Evolutionary conservation across 1,140 invertebrate species (phyloP).

Genomic region (Adoxophyes honmai): DNA sequence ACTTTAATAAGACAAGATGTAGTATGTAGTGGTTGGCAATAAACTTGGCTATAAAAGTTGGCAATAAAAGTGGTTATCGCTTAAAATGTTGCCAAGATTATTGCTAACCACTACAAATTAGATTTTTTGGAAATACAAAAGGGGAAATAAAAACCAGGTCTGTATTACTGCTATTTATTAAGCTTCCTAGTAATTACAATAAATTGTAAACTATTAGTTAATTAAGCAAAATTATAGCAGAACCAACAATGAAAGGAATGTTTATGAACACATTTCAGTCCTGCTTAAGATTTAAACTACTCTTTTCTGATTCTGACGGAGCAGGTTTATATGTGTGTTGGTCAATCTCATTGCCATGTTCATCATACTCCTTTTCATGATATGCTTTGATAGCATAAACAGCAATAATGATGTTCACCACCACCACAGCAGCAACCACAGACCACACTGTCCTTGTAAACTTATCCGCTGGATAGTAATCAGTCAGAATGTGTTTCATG

Average conservation of each 20-base stretch:
- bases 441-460: slow-evolving; percentile 84
- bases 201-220: not conserved
- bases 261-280: slow-evolving; percentile 41
- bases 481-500: slow-evolving; percentile 79
- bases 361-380: slow-evolving; percentile 82
- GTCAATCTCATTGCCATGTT: slow-evolving; percentile 77
- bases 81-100: no score
- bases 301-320: slow-evolving; percentile 36
- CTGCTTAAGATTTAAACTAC: slow-evolving; percentile 60
- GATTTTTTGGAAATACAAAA: no score
- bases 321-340: slow-evolving; percentile 49
- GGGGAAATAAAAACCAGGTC: not conserved
- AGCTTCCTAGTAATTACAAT: not conserved
- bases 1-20: no score
- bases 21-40: no score
- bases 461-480: slow-evolving; percentile 78
- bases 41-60: no score
- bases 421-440: slow-evolving; percentile 85
- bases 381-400: slow-evolving; percentile 88
- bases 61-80: no score
- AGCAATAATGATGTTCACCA: slow-evolving; percentile 87
- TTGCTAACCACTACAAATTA: no score
- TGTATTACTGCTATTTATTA: not conserved
- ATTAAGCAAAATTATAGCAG: not conserved
- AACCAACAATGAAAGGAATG: slow-evolving; percentile 38